Evolutionary conservation across 2,113 vertebrate species (phyloP).

Genomic region (Alces alces): DNA sequence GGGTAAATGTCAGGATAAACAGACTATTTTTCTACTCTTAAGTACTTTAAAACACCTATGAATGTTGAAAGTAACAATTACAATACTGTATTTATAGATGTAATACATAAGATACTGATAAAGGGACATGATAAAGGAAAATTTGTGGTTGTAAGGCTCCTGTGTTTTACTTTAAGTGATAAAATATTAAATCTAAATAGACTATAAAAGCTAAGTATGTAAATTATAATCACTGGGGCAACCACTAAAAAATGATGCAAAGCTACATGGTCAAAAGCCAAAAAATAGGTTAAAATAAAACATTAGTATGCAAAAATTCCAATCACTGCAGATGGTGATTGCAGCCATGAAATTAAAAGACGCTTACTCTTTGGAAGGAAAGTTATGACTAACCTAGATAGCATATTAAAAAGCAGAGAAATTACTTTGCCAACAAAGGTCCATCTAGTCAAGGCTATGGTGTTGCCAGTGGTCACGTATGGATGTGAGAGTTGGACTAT

Average conservation of each 20-base stretch:
- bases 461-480: too few relatives aligned
- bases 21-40: neutral
- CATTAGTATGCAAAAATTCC: neutral
- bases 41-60: neutral
- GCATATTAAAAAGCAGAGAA: too few relatives aligned
- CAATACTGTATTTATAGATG: neutral
- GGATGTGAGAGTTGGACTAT: too few relatives aligned
- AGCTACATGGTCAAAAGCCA: neutral
- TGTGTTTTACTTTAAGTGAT: neutral
- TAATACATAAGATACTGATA: neutral
- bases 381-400: too few relatives aligned
- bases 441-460: too few relatives aligned
- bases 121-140: neutral
- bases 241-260: neutral
- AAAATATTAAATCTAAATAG: neutral
- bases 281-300: neutral
- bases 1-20: neutral
- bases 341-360: too few relatives aligned
- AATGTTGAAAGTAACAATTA: constrained; percentile 10
- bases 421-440: too few relatives aligned
- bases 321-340: neutral
- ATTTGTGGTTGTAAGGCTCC: neutral
- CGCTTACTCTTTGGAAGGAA: too few relatives aligned
- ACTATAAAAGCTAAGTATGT: neutral
- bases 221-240: neutral